Conservation (phyloP, 1,140 invertebrate genomes). For the Trinorchestia longiramus region DNA sequence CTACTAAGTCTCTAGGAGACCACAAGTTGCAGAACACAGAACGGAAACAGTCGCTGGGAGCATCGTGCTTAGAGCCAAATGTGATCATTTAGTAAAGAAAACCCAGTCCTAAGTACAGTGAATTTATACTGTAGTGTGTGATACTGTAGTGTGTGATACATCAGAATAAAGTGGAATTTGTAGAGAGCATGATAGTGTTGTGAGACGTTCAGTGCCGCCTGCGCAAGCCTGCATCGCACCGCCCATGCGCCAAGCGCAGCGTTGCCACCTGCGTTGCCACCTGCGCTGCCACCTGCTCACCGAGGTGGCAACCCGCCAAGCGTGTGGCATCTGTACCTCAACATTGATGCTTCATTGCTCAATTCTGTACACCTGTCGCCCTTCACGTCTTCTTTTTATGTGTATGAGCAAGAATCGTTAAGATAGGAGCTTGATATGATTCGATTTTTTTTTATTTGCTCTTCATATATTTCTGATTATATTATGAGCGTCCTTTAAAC, state of each 20-base stretch:
- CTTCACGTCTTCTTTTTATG: neutral
- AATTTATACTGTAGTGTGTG: too few species aligned
- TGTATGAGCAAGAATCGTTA: neutral
- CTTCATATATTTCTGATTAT: too few species aligned
- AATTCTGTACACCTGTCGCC: neutral
- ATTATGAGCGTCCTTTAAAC: too few species aligned
- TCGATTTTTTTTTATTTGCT: too few species aligned
- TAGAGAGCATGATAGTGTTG: neutral
- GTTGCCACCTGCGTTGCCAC: neutral
- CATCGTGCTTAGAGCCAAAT: too few species aligned
- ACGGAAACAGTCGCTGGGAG: too few species aligned
- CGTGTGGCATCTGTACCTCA: neutral
- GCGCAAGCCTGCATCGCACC: neutral
- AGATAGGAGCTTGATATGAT: too few species aligned
- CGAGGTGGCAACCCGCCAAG: neutral
- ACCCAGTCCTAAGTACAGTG: too few species aligned
- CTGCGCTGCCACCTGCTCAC: neutral
- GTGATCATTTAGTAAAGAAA: too few species aligned
- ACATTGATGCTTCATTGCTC: neutral
- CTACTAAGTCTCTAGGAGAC: too few species aligned
- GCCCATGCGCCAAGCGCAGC: too few species aligned
- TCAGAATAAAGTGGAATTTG: neutral
- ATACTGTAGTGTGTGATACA: neutral
- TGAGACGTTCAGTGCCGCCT: neutral
- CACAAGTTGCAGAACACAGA: too few species aligned